Evolutionary conservation across 2,113 vertebrate species (phyloP), one percentile per base, ranked within the genome.

Genomic region (Emydocephalus ijimae): DNA sequence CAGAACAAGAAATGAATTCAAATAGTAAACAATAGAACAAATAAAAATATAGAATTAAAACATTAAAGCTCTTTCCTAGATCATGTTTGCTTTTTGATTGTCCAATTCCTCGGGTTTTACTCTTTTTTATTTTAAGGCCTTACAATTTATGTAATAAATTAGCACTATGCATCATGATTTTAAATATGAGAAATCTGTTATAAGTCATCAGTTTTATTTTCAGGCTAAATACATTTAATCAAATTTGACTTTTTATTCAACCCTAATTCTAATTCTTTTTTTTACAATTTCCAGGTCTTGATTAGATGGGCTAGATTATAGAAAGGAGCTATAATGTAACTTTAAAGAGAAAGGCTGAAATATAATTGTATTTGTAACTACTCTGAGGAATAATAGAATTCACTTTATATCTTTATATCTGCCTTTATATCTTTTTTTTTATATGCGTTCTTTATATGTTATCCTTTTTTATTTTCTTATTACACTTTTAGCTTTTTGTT

Each of bases 1-100:
- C 34, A 93, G 94, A 95, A 93, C 59, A 95, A 94, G 88, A 95
- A 94, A 88, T 85, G 89, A 96, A 94, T 52, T 92, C 74, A 50
- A 94, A 93, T 14, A 48, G 43, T 23, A 96, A 57, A n/a, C 7
- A 45, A 94, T 0, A 5, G 92, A 91, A 96, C 88, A 0, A 0
- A 93, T 90, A 26, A 20, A 90, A 91, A 91, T 89, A 45, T 0
- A 12, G 12, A 91, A 23, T 23, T 64, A 87, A 15, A 64, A 61
- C 11, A 26, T 34, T 57, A 54, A 89, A 92, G 23, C 7, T 34
- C 29, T 54, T 92, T 57, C 21, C 55, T 89, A 89, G 94, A 92
- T 93, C 7, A 2, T 56, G 89, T 90, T 91, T 54, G 50, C 59
- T 95, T 86, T 87, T 91, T 50, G 93, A 89, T 15, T 64, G 29